Evolutionary conservation across 2,113 vertebrate species (phyloP), one percentile per base, ranked within the genome.

Genomic region (Gyps fulvus): DNA sequence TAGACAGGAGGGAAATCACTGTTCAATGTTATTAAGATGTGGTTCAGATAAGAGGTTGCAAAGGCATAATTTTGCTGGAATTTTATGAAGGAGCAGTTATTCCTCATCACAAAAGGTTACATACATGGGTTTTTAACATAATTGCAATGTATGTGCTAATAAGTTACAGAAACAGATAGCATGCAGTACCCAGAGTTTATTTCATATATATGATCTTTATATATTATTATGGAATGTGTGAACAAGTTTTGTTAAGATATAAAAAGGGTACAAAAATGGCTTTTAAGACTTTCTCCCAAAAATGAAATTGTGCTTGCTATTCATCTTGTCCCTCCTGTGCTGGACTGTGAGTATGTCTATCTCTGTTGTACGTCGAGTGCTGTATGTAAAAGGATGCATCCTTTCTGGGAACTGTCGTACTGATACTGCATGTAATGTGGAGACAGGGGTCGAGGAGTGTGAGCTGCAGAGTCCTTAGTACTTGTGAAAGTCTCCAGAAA

Each of bases 401-500:
- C 42, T 76, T 63, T 67, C 52, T 76, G 52, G 38, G n/a, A 86
- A 8, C 15, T 32, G 0, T 29, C 5, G 1, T 32, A 13, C 9
- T 65, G 67, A 17, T 45, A 57, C 29, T 55, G 19, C 27, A 6
- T 15, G 31, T 43, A 29, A 43, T 0, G 0, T 52, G 32, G 22
- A 78, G 21, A 43, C 7, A n/a, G 49, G 0, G 2, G 36, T 12
- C 0, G 0, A 71, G 32, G 23, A 61, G 10, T 16, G 2, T 23
- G 59, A 76, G 21, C 5, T 58, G 57, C 34, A 65, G 62, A 36
- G 57, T 34, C 31, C 22, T 70, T 42, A 65, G 17, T 9, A 27
- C 52, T 59, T 63, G 10, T 50, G 57, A 62, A 76, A 80, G 25
- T 77, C 40, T 78, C 13, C 23, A 54, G 32, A 85, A 85, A 85